A percentile compares a stretch with the other conserved stretches of the same genome.
Evolutionary conservation across 2,797 vertebrate genomes (phyloP).

Genomic region (Catharus ustulatus): DNA sequence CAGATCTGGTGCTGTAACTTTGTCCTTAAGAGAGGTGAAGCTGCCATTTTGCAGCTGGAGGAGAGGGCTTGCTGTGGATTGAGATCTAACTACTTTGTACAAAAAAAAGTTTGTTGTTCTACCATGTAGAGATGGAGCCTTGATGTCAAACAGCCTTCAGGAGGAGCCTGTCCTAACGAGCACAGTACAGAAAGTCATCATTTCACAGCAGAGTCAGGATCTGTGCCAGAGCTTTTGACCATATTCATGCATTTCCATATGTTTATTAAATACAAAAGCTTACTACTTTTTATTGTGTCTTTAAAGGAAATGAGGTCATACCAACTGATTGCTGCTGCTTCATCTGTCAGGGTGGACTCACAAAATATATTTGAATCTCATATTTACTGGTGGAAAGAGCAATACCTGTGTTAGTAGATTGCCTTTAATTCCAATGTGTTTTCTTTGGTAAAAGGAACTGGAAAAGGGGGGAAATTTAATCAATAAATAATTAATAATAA

Average conservation of each 20-base stretch:
- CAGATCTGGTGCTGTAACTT: background rate
- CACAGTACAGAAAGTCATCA: background rate
- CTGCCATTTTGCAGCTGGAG: background rate
- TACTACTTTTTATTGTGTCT: background rate
- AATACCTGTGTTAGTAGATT: background rate
- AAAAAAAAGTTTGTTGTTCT: background rate
- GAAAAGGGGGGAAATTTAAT: background rate
- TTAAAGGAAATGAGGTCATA: background rate
- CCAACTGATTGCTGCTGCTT: background rate
- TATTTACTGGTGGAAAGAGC: background rate
- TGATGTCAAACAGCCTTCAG: background rate
- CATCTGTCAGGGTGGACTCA: background rate
- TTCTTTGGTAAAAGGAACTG: background rate
- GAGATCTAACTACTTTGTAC: background rate
- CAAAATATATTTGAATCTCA: background rate
- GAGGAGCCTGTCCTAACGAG: background rate
- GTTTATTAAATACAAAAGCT: background rate
- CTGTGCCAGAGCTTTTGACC: background rate
- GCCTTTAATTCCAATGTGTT: background rate
- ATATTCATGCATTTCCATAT: background rate
- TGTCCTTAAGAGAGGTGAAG: background rate
- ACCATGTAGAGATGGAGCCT: background rate
- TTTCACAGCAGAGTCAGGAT: background rate
- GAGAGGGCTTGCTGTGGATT: background rate
- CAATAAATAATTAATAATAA: too few relatives aligned